Percentiles rank a stretch among this genome's conserved stretches.
Evolutionary conservation across 1,140 invertebrate species (phyloP).

Genomic region (Lerema accius): DNA sequence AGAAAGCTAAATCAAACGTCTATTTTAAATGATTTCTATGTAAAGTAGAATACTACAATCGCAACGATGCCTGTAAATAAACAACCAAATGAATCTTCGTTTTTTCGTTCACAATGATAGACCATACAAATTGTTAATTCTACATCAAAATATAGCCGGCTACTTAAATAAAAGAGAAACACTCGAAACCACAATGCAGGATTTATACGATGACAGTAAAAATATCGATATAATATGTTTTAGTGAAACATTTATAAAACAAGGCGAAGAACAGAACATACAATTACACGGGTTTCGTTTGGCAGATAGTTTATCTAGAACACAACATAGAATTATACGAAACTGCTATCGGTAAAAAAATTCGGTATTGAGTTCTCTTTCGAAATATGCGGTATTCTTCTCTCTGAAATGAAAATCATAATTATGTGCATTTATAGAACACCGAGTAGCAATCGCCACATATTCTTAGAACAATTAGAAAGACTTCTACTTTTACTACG

Average conservation of each 20-base stretch:
- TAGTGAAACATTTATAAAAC: slow-evolving; percentile 33
- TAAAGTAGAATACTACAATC: slow-evolving; percentile 8
- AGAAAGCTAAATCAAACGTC: background rate
- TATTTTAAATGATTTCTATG: slow-evolving; percentile 7
- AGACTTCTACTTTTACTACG: background rate
- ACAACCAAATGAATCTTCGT: no score
- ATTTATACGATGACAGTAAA: slow-evolving; percentile 10
- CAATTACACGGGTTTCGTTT: slow-evolving; percentile 14
- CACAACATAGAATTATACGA: slow-evolving; percentile 6
- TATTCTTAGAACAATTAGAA: slow-evolving; percentile 8
- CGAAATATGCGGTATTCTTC: slow-evolving; percentile 29
- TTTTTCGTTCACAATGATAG: background rate
- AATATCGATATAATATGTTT: slow-evolving; percentile 24
- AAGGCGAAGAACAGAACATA: slow-evolving; percentile 27
- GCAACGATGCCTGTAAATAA: no score
- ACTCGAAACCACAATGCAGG: background rate
- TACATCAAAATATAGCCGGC: background rate
- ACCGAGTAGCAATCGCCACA: slow-evolving; percentile 12
- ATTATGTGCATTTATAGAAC: slow-evolving; percentile 32
- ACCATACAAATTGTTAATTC: background rate
- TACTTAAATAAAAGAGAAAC: background rate
- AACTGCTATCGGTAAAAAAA: slow-evolving; percentile 6
- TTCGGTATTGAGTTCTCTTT: slow-evolving; percentile 2
- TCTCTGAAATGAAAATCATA: slow-evolving; percentile 11
- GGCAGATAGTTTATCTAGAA: slow-evolving; percentile 14